Conservation (phyloP, 1,140 invertebrate genomes). For the Oryzaephilus surinamensis region DNA sequence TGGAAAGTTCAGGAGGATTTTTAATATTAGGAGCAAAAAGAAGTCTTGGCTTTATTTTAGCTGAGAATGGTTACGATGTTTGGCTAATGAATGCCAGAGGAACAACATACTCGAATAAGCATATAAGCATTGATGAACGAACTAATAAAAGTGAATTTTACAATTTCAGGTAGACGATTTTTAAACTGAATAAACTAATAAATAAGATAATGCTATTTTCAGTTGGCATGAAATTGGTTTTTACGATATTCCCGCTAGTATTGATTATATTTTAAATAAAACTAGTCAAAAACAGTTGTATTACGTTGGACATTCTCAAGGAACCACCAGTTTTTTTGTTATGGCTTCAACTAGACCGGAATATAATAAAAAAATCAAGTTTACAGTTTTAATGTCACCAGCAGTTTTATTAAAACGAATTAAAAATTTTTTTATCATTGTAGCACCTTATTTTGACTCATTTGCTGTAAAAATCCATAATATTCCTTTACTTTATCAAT, state of each 20-base stretch:
- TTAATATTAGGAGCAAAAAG: constrained; percentile 1
- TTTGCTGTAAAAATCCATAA: no score
- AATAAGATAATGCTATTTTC: constrained; percentile 52
- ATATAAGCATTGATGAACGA: constrained; percentile 2
- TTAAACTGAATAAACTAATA: constrained; percentile 50
- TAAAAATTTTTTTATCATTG: no score
- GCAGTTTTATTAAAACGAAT: no score
- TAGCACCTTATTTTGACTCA: no score
- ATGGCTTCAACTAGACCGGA: constrained; percentile 40
- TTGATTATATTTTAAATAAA: constrained; percentile 43
- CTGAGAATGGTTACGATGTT: no score
- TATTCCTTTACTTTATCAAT: no score
- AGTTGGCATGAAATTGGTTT: no score
- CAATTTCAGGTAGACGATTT: no score
- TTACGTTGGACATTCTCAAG: constrained; percentile 48
- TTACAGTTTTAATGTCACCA: no score
- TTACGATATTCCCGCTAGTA: constrained; percentile 50
- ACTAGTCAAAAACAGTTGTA: constrained; percentile 39
- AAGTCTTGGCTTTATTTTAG: constrained; percentile 44
- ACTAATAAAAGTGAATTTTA: constrained; percentile 4
- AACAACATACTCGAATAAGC: no score
- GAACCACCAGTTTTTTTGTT: constrained; percentile 45
- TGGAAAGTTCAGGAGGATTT: no score
- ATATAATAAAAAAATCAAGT: constrained; percentile 44
- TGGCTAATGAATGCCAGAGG: no score